These are phyloP conservation scores for Luperina testacea DNA, from an alignment of 2,888 invertebrate species.

Conservation along the genomic window DNA sequence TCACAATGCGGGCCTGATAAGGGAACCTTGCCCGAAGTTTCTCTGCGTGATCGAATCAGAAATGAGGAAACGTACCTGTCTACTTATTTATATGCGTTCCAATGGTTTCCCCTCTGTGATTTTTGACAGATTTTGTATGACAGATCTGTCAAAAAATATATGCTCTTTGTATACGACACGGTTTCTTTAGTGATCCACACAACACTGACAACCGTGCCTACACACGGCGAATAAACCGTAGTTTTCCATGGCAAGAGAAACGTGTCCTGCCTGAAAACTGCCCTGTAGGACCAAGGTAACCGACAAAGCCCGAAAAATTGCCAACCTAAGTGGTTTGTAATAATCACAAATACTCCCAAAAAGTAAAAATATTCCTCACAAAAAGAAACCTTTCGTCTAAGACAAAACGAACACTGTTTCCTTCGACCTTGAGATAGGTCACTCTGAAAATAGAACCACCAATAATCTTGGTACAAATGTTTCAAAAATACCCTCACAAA, in stretches of 20 bases:
- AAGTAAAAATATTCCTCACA: neutral
- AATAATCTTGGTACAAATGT: slow-evolving; percentile 19
- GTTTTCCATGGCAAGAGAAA: neutral
- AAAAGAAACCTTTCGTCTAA: neutral
- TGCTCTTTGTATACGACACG: neutral
- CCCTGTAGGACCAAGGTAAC: neutral
- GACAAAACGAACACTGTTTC: slow-evolving; percentile 13
- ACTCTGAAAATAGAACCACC: slow-evolving; percentile 34
- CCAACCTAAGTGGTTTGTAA: neutral
- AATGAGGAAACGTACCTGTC: neutral
- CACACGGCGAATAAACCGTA: too few species aligned
- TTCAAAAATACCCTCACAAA: slow-evolving; percentile 48
- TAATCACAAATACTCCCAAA: neutral
- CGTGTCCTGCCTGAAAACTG: neutral
- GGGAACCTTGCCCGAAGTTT: neutral
- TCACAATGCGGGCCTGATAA: too few species aligned
- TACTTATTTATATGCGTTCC: neutral
- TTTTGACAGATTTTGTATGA: neutral
- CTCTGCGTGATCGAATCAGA: neutral
- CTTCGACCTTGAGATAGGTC: slow-evolving; percentile 25
- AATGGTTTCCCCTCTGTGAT: neutral
- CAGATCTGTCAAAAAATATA: neutral
- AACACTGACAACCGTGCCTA: too few species aligned
- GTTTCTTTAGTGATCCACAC: neutral
- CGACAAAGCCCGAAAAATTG: too few species aligned